Base-by-base conservation (phyloP, 2,797 vertebrate genomes). In the Sarcophilus harrisii region DNA sequence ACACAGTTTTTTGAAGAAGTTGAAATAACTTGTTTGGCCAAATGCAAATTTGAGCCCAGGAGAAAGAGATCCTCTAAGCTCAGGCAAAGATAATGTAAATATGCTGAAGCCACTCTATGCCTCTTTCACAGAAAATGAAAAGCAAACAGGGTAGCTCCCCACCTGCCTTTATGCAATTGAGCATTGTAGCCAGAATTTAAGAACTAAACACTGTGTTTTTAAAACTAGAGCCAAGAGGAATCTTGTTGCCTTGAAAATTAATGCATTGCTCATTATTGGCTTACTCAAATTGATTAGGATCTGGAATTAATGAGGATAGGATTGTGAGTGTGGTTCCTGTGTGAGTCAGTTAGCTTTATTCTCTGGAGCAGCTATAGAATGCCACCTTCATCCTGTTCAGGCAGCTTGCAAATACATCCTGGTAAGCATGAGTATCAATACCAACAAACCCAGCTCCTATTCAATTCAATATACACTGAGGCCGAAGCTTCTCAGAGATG, bases 11-110 rank as follows among this genome's bases (percentile, higher is more conserved):
- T 93, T n/a, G 91, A 90, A 60, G 4, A 92, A n/a, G 49, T 49
- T 60, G 18, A 4, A 87, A 94, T 92, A 94, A 89, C 89, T 94
- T 93, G 8, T 2, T 95, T 93, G 90, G 54, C 11, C 93, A 90
- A 90, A 91, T 52, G 90, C 5, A 90, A 62, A 10, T 93, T 95
- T 92, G 52, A 81, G 24, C 45, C 90, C n/a, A 13, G 93, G 66
- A 55, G 16, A 81, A 58, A 12, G 12, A 66, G 66, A 28, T 94
- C 10, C 1, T 91, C 0, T 55, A 32, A 52, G 11, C 73, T 55
- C 73, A 92, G 29, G 16, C 95, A 58, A 58, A 92, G 54, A 92
- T 30, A 94, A 93, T 45, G 92, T 13, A 57, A 54, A 91, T 59
- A 58, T 52, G 81, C n/a, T 60, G 18, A 38, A 13, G 38, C 73